Conservation (phyloP, 2,113 vertebrate genomes). For the Halcyon malimbica region DNA sequence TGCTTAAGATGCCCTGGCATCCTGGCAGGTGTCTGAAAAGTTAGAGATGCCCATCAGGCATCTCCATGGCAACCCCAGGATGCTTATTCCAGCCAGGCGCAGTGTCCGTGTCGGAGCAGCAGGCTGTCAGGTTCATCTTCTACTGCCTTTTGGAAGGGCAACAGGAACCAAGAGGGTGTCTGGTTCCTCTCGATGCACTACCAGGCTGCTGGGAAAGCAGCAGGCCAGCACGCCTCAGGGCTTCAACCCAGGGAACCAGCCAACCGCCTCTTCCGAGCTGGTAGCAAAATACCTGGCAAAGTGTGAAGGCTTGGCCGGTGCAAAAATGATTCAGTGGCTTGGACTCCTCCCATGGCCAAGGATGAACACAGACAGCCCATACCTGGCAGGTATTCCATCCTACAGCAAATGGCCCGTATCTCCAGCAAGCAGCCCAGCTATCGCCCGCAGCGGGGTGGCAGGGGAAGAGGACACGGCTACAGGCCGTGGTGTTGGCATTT, state of each 20-base stretch:
- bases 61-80: background rate
- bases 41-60: slow-evolving; percentile 1
- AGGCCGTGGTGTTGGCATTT: background rate
- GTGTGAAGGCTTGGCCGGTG: background rate
- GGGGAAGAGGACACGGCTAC: background rate
- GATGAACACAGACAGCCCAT: accelerated
- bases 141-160: background rate
- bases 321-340: background rate
- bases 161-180: background rate
- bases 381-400: background rate
- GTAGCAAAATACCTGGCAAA: background rate
- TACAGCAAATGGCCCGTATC: background rate
- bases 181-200: background rate
- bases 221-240: accelerated
- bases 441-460: background rate
- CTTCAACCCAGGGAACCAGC: accelerated
- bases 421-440: background rate
- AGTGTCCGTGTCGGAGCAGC: accelerated
- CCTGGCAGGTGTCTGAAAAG: background rate
- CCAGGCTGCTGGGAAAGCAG: background rate
- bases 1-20: background rate
- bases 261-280: background rate
- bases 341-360: background rate
- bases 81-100: background rate
- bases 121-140: background rate